Percentiles rank a stretch among this genome's conserved stretches.
Conservation (phyloP, 2,888 invertebrate species). For the Ischnura elegans region DNA sequence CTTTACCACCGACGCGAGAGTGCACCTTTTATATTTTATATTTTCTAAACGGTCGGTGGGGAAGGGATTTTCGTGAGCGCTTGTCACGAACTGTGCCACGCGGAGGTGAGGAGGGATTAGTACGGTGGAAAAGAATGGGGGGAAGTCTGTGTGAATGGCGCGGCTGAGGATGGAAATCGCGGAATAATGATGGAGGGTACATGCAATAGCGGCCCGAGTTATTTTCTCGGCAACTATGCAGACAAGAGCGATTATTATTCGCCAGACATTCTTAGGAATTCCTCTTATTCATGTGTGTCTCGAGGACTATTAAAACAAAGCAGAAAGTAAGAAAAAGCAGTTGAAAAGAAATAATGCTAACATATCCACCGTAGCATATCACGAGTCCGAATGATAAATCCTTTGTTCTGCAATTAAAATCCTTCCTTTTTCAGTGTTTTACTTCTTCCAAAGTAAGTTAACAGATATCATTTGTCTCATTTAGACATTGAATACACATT, state of each 20-base stretch:
- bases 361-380: no score
- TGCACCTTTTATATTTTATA: background rate
- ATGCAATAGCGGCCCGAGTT: background rate
- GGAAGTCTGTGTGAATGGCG: background rate
- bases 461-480: no score
- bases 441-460: no score
- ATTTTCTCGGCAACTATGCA: background rate
- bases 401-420: background rate
- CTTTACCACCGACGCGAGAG: background rate
- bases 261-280: background rate
- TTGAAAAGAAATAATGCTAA: no score
- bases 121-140: background rate
- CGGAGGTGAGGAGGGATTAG: constrained; percentile 62
- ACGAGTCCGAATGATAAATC: no score
- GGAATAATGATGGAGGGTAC: constrained; percentile 35
- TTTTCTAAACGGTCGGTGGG: background rate
- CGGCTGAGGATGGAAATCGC: background rate
- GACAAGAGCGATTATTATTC: background rate
- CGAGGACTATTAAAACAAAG: no score
- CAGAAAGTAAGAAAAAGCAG: no score
- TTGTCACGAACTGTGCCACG: constrained; percentile 50
- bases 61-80: constrained; percentile 55
- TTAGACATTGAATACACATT: no score
- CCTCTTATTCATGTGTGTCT: no score
- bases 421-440: no score